Conservation (phyloP, 2,797 vertebrate species). For the Prunella strophiata region DNA sequence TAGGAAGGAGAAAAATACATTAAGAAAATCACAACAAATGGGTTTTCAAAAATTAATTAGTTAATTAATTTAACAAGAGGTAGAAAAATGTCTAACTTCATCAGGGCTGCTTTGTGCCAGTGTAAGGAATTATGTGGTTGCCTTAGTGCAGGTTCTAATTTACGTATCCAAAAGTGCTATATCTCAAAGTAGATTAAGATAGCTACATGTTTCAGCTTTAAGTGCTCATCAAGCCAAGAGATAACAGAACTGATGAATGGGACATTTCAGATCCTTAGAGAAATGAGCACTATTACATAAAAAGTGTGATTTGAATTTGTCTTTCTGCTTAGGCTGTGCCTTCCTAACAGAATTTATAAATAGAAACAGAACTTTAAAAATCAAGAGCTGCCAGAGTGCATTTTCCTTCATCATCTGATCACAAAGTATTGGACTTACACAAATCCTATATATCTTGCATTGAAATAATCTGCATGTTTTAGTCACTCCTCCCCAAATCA, state of each 20-base stretch:
- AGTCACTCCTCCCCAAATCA: slow-evolving; percentile 29
- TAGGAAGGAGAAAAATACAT: not conserved
- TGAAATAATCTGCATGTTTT: slow-evolving; percentile 30
- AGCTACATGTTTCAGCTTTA: slow-evolving; percentile 55
- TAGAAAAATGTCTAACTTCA: not conserved
- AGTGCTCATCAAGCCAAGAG: slow-evolving; percentile 55
- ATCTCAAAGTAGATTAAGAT: slow-evolving; percentile 54
- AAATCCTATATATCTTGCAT: slow-evolving; percentile 20
- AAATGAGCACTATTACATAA: slow-evolving; percentile 59
- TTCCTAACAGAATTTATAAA: slow-evolving; percentile 55
- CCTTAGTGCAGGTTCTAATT: slow-evolving; percentile 30
- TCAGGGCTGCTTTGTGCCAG: not conserved
- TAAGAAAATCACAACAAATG: not conserved
- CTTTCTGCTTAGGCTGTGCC: slow-evolving; percentile 42
- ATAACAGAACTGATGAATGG: slow-evolving; percentile 67
- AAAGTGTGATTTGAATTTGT: slow-evolving; percentile 61
- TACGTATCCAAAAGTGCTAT: not conserved
- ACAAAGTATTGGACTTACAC: not conserved
- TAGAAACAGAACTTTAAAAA: slow-evolving; percentile 58
- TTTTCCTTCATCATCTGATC: not conserved
- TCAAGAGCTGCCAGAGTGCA: slow-evolving; percentile 8
- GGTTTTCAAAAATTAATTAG: slow-evolving; percentile 28
- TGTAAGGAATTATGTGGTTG: not conserved
- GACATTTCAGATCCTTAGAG: slow-evolving; percentile 52
- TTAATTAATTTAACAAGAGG: slow-evolving; percentile 26